Percentiles rank a stretch among this genome's conserved stretches.
phyloP scores from a whole-genome alignment of 2,888 invertebrate genomes.

The Zygothrica quintamaculata region DNA sequence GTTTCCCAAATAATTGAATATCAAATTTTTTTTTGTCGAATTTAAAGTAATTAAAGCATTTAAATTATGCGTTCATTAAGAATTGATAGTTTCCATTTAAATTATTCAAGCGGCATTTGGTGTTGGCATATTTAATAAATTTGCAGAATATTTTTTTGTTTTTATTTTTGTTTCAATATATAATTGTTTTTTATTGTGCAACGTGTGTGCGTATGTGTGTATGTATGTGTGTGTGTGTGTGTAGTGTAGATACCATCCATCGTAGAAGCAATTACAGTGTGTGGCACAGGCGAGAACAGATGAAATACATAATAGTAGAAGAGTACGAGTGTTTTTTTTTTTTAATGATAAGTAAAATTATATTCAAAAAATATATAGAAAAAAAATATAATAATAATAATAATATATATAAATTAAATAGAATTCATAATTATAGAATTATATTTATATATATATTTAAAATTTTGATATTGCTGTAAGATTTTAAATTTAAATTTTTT shows the following conservation, averaged over 20 bases:
- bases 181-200: slow-evolving; percentile 4
- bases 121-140: slow-evolving; percentile 60
- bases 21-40: slow-evolving; percentile 20
- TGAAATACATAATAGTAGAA: slow-evolving; percentile 83
- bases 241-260: slow-evolving; percentile 81
- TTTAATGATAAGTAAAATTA: slow-evolving; percentile 57
- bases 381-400: slow-evolving; percentile 49
- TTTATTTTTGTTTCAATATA: slow-evolving; percentile 4
- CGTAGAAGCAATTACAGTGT: slow-evolving; percentile 82
- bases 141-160: slow-evolving; percentile 24
- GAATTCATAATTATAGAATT: background rate
- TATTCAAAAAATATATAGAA: slow-evolving; percentile 42
- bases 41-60: slow-evolving; percentile 57
- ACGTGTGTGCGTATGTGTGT: slow-evolving; percentile 24
- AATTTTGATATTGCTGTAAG: no score
- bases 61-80: slow-evolving; percentile 63
- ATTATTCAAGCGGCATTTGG: slow-evolving; percentile 66
- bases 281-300: slow-evolving; percentile 84
- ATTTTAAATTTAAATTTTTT: no score
- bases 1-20: slow-evolving; percentile 35
- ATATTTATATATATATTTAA: slow-evolving; percentile 2
- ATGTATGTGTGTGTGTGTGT: slow-evolving; percentile 36
- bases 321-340: slow-evolving; percentile 71
- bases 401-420: slow-evolving; percentile 18
- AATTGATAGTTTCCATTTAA: slow-evolving; percentile 57